Base-by-base conservation (phyloP, 2,797 vertebrate genomes). In the Liasis olivaceus region DNA sequence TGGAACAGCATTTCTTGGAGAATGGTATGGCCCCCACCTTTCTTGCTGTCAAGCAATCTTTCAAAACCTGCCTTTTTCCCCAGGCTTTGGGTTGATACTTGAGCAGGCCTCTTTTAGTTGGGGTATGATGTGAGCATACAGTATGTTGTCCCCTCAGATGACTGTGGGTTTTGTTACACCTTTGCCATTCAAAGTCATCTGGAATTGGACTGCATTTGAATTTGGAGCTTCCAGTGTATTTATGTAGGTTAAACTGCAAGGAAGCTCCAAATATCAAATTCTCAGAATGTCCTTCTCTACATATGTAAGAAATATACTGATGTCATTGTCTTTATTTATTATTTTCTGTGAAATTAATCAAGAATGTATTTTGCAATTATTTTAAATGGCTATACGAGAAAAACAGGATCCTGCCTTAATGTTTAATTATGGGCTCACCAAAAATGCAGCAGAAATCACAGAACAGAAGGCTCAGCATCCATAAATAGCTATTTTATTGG, bases 401-500 rank as follows among this genome's bases (percentile, higher is more conserved):
- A 91, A 93, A 90, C 31, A 85, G 69, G 85, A 85, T 90, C 60
- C 86, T 0, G 89, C 88, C 72, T 93, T 86, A 20, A 31, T 85
- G 88, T 8, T 51, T 63, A 89, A 56, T 31, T 94, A 94, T 85
- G 89, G 6, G 4, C 87, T 92, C 17, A 77, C 66, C 47, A 91
- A 13, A 66, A 11, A 63, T 54, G 89, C 88, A 85, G 69, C 6
- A 94, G 88, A 90, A 92, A 90, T 47, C 28, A 91, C 64, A 95
- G 91, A 12, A 0, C 28, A 92, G 85, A 92, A 87, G 91, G 90
- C 63, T 92, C 64, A 92, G 89, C 17, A 85, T 92, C 54, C 51
- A 28, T 77, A 28, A 92, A 91, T 92, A 94, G 64, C 26, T 64
- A 36, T 88, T 91, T 88, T 91, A 90, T 88, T 93, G 89, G 92